These are phyloP conservation scores for Tribolium castaneum DNA, from an alignment of 1,140 invertebrate genomes.

Conservation along the genomic window DNA sequence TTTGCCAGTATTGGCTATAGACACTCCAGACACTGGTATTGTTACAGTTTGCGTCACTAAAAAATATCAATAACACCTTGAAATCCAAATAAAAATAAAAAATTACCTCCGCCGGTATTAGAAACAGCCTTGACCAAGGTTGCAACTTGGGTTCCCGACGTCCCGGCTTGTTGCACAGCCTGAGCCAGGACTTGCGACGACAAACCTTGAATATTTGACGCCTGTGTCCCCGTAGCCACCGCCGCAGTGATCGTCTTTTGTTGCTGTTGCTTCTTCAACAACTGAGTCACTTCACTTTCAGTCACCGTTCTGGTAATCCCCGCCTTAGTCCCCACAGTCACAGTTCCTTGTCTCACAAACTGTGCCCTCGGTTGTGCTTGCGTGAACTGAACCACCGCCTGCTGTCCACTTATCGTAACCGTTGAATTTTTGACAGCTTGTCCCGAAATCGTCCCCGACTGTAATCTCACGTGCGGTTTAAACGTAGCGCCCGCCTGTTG, in stretches of 20 bases:
- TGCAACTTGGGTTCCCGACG: slow-evolving; percentile 66
- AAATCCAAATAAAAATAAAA: not conserved
- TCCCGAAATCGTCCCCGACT: slow-evolving; percentile 63
- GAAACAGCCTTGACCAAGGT: slow-evolving; percentile 72
- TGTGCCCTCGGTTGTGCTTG: slow-evolving; percentile 60
- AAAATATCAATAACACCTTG: slow-evolving; percentile 2
- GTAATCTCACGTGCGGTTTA: slow-evolving; percentile 63
- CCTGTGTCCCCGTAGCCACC: slow-evolving; percentile 57
- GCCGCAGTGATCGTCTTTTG: slow-evolving; percentile 67
- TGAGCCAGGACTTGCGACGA: slow-evolving; percentile 71
- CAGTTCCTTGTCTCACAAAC: slow-evolving; percentile 59
- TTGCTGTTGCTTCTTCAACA: slow-evolving; percentile 76
- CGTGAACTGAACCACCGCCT: slow-evolving; percentile 61
- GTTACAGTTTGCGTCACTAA: slow-evolving; percentile 65
- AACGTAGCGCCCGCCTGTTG: slow-evolving; percentile 60
- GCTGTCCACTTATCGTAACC: slow-evolving; percentile 59
- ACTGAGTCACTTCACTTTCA: slow-evolving; percentile 76
- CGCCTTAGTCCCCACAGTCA: slow-evolving; percentile 54
- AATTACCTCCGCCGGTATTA: slow-evolving; percentile 61
- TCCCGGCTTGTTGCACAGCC: slow-evolving; percentile 65
- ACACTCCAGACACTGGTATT: slow-evolving; percentile 64
- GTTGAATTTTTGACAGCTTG: slow-evolving; percentile 61
- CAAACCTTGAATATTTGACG: slow-evolving; percentile 62
- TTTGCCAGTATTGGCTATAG: slow-evolving; percentile 64
- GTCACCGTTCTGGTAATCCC: slow-evolving; percentile 70